Base-by-base conservation (phyloP, 1,140 invertebrate genomes). In the Lasioglossum albipes region DNA sequence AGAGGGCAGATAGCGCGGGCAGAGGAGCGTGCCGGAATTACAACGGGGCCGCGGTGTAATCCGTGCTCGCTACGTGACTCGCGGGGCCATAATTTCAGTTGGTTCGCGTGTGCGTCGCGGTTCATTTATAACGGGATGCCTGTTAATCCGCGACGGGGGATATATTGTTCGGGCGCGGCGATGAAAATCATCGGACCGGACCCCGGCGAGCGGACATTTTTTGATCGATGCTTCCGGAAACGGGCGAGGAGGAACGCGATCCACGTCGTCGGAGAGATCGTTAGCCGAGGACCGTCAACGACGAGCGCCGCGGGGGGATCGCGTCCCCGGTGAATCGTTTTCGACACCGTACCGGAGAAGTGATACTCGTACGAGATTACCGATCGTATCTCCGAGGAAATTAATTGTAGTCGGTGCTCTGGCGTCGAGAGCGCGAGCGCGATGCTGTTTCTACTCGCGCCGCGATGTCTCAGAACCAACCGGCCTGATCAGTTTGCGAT, bases 1-100 rank as follows among this genome's bases (percentile, higher is more conserved):
- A 88, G 79, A 66, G 78, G 59, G 31, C 36, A 18, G 77, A 79
- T 72, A 42, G 13, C 36, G 65, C 61, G 31, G n/a, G 13, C 18
- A 57, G 49, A 42, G 31, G n/a, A 57, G 20, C 45, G 12, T 42
- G 41, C 69, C 45, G 12, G 27, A 49, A 20, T 78, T 72, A 52
- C 76, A 57, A 2, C 18, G 0, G 7, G 57, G 66, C 42, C 54
- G 20, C 18, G 22, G 3, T 57, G 36, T 57, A 57, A 79, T 65
- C 27, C 59, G 31, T 57, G 70, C 41, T 45, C 18, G 36, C 52
- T 42, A 54, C 65, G 36, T 54, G 68, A 70, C 42, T 67, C n/a
- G 62, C 27, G 18, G 18, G 62, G 12, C 13, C 71, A 62, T 82
- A 67, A 79, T 72, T 72, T 49, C 20, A 18, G 52, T 2, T 18